Percentiles rank a stretch among this genome's conserved stretches.
These are phyloP conservation scores for Neopelma chrysocephalum DNA, from an alignment of 2,797 vertebrate species.

Conservation along the genomic window DNA sequence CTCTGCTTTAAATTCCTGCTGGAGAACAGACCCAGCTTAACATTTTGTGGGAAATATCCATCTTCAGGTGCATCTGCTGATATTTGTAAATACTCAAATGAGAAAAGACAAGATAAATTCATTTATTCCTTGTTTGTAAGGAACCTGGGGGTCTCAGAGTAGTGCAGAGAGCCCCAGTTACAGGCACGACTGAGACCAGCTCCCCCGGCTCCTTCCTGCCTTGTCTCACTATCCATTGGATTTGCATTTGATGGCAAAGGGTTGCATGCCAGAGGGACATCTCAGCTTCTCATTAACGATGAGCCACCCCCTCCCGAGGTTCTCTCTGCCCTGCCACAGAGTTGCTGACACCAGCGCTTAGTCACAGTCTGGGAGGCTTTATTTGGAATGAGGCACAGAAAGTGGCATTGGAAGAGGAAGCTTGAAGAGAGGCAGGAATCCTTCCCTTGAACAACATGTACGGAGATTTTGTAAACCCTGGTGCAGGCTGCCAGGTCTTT, in stretches of 20 bases:
- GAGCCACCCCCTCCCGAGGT: background rate
- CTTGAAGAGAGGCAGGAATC: constrained; percentile 35
- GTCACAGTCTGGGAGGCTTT: constrained; percentile 36
- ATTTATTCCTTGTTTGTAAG: background rate
- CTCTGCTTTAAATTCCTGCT: background rate
- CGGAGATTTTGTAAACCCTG: constrained; percentile 37
- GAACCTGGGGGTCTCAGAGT: background rate
- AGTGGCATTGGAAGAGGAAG: constrained; percentile 24
- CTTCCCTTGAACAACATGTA: constrained; percentile 18
- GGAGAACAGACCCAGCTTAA: background rate
- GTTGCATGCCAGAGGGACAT: background rate
- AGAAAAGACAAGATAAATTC: background rate
- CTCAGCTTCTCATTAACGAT: background rate
- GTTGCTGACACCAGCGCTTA: constrained; percentile 41
- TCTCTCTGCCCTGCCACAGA: background rate
- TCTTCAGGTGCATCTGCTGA: background rate
- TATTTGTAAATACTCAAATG: background rate
- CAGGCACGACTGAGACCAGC: background rate
- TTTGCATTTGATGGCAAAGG: background rate
- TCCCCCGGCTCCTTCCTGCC: background rate
- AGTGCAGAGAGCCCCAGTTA: background rate
- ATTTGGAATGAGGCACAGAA: constrained; percentile 36
- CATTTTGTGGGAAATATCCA: background rate
- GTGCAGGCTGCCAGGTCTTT: constrained; percentile 57
- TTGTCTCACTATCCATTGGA: background rate